Base-by-base conservation (phyloP, 2,113 vertebrate genomes). In the Pelvicachromis taeniatus region DNA sequence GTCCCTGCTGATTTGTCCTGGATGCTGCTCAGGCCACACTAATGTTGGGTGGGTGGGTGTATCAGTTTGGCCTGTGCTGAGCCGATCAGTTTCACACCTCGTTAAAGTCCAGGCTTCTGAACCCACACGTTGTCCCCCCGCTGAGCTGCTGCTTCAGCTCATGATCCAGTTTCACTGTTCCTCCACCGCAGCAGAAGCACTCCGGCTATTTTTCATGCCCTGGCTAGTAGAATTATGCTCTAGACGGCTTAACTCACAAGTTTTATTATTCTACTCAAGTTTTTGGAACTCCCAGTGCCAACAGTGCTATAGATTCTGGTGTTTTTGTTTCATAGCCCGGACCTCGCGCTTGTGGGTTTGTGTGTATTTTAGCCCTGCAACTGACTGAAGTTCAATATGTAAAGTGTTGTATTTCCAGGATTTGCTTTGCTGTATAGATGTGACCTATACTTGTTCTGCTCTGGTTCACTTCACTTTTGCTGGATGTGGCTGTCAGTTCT, bases 1-100 rank as follows among this genome's bases (percentile, higher is more conserved):
- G 63, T 77, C 70, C 4, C 59, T 50, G 12, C 23, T n/a, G 87
- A 56, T 88, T 87, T 52, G 80, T 87, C 50, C 88, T 70, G 65
- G 81, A 79, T 84, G 85, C 79, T 19, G 80, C 75, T 91, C 33
- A 12, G 89, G 88, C 85, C 88, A 78, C 78, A 68, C 61, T 80
- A 85, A 19, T 83, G 59, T 19, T 9, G 53, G 42, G 45, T 3
- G 52, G 59, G 78, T 35, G 82, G 87, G 73, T 33, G 50, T 59
- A 87, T 87, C 50, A 77, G 75, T 53, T 83, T 59, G 55, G 75
- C 54, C 38, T 4, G 48, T 21, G 81, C 83, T 1, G 55, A 82
- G 54, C 26, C 59, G 29, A 87, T 93, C 88, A 50, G 61, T 80
- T 80, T 63, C 55, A 70, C 92, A 93, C 94, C 91, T 94, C 91